Conservation (phyloP, 2,113 vertebrate species). For the Microcebus jonahi region DNA sequence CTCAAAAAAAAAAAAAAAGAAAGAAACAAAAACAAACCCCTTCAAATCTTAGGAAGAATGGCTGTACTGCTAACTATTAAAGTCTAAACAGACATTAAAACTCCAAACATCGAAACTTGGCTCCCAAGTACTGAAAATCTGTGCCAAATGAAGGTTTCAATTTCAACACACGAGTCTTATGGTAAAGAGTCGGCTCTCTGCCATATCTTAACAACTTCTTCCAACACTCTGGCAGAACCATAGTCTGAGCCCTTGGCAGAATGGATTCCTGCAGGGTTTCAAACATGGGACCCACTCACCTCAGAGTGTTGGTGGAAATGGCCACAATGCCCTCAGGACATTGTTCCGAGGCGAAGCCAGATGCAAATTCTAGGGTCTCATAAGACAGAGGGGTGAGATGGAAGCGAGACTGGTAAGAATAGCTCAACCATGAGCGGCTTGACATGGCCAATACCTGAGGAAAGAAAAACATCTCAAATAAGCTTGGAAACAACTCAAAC, state of each 20-base stretch:
- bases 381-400: constrained; percentile 97
- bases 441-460: constrained; percentile 98
- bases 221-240: neutral
- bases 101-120: constrained; percentile 53
- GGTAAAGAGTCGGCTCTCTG: neutral
- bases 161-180: constrained; percentile 36
- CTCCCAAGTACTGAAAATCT: constrained; percentile 23
- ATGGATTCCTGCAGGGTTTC: neutral
- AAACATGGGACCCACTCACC: constrained; percentile 83
- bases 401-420: constrained; percentile 98
- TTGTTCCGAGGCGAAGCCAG: constrained; percentile 98
- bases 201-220: neutral
- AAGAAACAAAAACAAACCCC: no score
- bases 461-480: neutral
- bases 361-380: constrained; percentile 97
- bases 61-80: neutral
- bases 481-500: neutral
- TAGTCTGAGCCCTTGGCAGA: neutral
- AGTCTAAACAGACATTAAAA: constrained; percentile 50
- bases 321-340: constrained; percentile 99
- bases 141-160: constrained; percentile 62
- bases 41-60: neutral
- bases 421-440: constrained; percentile 98
- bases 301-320: constrained; percentile 98
- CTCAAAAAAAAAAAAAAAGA: no score